Evolutionary conservation across 2,113 vertebrate species (phyloP), one percentile per base, ranked within the genome.

Genomic region (Sebastes fasciatus): DNA sequence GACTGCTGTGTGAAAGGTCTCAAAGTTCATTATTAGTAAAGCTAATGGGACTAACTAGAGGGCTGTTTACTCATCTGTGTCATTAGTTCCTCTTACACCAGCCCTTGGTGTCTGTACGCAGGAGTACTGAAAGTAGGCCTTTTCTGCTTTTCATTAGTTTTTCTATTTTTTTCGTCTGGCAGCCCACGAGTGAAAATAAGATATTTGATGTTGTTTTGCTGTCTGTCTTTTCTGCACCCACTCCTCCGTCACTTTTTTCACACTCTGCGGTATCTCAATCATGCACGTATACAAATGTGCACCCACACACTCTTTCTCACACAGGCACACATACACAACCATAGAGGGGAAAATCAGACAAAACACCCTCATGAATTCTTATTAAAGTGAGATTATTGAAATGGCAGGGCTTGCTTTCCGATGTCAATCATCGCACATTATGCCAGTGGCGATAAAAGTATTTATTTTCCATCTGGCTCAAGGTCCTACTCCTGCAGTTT

Each of bases 321-420:
- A 67, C 43, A 72, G 57, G 67, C 48, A 66, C 55, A 54, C 6
- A 63, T 34, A 83, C 60, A 67, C 57, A 51, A 69, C 46, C 73
- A 45, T 55, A 46, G 61, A 91, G 70, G 73, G 75, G 74, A 40
- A 82, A 83, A 91, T 88, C 87, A 90, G 77, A 74, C 80, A 77
- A 85, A 65, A 74, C 26, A 12, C 64, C 84, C 77, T 75, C 75
- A 66, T 84, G 83, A 89, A 82, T 91, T 92, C 77, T 87, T 91
- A 90, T 90, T 88, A 89, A 89, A 92, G 66, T 84, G 74, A 92
- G 85, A 87, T 91, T 89, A 89, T 69, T 90, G 79, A 86, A 80
- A 88, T 75, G 60, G 64, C 87, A 83, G 72, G 74, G 26, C 45
- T 78, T 78, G 77, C 86, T 86, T 90, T 83, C 76, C 43, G n/a